Base-by-base conservation (phyloP, 2,113 vertebrate species). In the Colossoma macropomum region DNA sequence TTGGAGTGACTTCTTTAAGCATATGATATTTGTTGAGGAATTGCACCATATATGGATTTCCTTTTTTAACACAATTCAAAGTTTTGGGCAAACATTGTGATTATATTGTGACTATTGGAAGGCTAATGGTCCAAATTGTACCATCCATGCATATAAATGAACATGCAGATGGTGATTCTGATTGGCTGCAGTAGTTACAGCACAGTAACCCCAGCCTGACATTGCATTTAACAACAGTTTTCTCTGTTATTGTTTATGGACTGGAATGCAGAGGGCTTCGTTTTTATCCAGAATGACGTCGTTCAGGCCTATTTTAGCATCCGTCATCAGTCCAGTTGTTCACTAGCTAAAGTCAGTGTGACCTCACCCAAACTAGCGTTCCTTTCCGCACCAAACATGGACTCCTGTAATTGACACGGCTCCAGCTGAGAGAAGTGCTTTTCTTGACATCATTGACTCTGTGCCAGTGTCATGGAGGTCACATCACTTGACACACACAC, bases 201-300 rank as follows among this genome's bases (percentile, higher is more conserved):
- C 45, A 56, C 56, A 41, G 27, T 12, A 23, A 82, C 80, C 72
- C 32, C 15, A 72, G 68, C 11, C 17, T 75, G 62, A 75, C 23
- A 19, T 54, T 56, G 34, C 19, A 41, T 73, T 65, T 75, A 79
- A 54, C 41, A 75, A 54, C 19, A 79, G 54, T 38, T 34, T 48
- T 25, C 48, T 75, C 32, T 80, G 70, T 75, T 48, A 68, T 56
- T 75, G 52, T 75, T 75, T 32, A 59, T 23, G 23, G 45, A 74
- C 19, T 80, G 71, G 60, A 56, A 70, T 76, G 72, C 8, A 3
- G 15, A 12, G 60, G 45, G 73, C 32, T 21, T 45, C 13, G 1
- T n/a, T 82, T n/a, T 76, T 69, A 69, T n/a, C n/a, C 25, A 0
- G 32, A 54, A 69, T 16, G 17, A 76, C 19, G 34, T 60, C 32